Percentiles rank a stretch among this genome's conserved stretches.
Conservation (phyloP, 1,140 invertebrate species). For the Aphelenchoides avenae region DNA sequence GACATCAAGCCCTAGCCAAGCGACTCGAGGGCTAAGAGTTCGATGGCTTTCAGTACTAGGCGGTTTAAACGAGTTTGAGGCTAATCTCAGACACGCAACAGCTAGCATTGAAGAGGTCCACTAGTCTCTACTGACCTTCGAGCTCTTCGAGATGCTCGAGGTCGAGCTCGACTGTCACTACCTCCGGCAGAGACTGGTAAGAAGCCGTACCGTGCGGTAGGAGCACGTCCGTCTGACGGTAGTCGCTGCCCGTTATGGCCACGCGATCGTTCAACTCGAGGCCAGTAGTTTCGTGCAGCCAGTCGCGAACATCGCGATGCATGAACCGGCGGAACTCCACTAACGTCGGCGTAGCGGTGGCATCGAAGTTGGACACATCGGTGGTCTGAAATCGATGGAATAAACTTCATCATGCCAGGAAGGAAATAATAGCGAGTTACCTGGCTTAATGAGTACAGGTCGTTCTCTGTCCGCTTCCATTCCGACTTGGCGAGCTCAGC, state of each 20-base stretch:
- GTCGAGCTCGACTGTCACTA: constrained; percentile 6
- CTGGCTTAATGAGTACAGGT: constrained; percentile 36
- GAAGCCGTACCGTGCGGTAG: too few species aligned
- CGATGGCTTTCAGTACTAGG: too few species aligned
- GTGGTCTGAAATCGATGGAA: not conserved
- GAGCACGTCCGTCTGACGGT: constrained; percentile 17
- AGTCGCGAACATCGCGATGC: constrained; percentile 19
- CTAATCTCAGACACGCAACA: constrained; percentile 8
- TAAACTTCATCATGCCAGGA: not conserved
- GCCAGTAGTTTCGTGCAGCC: constrained; percentile 29
- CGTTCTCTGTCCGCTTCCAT: constrained; percentile 30
- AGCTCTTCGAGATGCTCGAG: not conserved
- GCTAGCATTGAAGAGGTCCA: not conserved
- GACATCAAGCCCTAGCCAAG: constrained; percentile 21
- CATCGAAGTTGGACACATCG: not conserved
- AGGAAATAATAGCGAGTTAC: constrained; percentile 25
- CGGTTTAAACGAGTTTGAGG: constrained; percentile 12
- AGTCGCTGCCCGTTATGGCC: constrained; percentile 37
- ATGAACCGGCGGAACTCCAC: constrained; percentile 38
- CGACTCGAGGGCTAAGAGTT: constrained; percentile 32
- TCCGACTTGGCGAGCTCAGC: constrained; percentile 6
- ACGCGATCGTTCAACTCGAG: constrained; percentile 27
- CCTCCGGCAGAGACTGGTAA: too few species aligned
- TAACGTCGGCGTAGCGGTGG: too few species aligned
- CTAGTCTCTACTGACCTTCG: not conserved